phyloP scores from a whole-genome alignment of 92 coral and sea anemone species.

The Epizoanthus scotinus region DNA sequence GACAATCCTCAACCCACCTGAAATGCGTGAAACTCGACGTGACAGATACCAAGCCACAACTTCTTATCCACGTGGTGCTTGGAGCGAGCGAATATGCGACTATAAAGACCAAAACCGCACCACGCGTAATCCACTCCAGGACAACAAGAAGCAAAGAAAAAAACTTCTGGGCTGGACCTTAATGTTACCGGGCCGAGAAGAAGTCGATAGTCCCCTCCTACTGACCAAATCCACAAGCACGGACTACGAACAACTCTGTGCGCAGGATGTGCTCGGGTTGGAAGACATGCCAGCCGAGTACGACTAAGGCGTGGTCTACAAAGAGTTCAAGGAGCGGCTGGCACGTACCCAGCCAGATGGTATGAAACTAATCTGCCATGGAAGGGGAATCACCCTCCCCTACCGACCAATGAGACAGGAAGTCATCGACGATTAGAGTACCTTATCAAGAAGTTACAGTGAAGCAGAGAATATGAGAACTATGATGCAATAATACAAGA shows the following conservation, averaged over 20 bases:
- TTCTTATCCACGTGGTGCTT: conserved; percentile 17
- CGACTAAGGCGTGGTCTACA: conserved; percentile 39
- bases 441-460: conserved; percentile 31
- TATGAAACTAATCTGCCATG: conserved; percentile 32
- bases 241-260: conserved; percentile 32
- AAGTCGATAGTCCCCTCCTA: conserved; percentile 28
- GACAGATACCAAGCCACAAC: neutral
- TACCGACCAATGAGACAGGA: conserved; percentile 38
- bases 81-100: conserved; percentile 20
- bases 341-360: conserved; percentile 40
- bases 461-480: conserved; percentile 18
- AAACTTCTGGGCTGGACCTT: conserved; percentile 31
- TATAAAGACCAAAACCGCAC: conserved; percentile 18
- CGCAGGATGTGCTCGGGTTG: conserved; percentile 45
- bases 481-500: conserved; percentile 37
- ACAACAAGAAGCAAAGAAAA: conserved; percentile 12
- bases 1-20: conserved; percentile 54
- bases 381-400: conserved; percentile 34
- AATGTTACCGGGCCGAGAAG: conserved; percentile 42
- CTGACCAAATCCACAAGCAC: conserved; percentile 28
- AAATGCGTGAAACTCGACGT: conserved; percentile 54
- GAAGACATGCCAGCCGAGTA: conserved; percentile 35
- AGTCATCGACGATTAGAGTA: conserved; percentile 29
- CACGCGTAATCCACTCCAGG: conserved; percentile 7
- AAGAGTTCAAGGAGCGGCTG: conserved; percentile 50